These are phyloP conservation scores for Muscicapa comitata DNA, from an alignment of 2,797 vertebrate genomes.

Conservation along the genomic window DNA sequence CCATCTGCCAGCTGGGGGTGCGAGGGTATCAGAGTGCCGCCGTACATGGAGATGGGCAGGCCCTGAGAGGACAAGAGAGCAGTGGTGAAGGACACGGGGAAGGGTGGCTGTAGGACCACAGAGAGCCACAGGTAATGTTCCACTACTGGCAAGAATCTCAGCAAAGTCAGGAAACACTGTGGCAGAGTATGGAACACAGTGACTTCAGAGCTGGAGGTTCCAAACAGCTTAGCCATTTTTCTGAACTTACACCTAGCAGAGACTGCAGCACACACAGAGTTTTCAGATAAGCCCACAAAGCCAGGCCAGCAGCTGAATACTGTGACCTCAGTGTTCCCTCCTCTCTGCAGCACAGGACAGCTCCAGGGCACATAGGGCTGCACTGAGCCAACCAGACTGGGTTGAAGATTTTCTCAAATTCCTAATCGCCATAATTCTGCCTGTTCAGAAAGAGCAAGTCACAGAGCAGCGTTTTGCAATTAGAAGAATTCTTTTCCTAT, in stretches of 20 bases:
- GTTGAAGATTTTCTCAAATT: neutral
- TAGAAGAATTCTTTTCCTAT: neutral
- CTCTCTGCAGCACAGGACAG: neutral
- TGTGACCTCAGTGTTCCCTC: neutral
- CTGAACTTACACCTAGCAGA: neutral
- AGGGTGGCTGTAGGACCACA: neutral
- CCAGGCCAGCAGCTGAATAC: neutral
- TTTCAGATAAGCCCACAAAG: neutral
- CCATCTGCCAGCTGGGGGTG: conserved; percentile 94
- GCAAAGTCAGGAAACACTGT: neutral
- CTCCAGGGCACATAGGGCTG: too few relatives aligned
- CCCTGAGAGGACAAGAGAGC: conserved; percentile 76
- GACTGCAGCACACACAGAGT: neutral
- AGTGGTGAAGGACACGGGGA: neutral
- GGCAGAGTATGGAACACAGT: neutral
- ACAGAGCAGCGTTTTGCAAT: neutral
- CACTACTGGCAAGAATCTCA: neutral
- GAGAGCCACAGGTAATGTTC: rapidly evolving
- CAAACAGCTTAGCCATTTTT: neutral
- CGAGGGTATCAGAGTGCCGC: conserved; percentile 92
- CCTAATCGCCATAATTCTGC: neutral
- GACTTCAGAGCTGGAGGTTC: neutral
- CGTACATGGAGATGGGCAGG: conserved; percentile 96
- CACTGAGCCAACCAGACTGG: neutral
- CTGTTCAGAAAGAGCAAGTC: neutral